Base-by-base conservation (phyloP, 1,140 invertebrate species). In the Fopius arisanus region DNA sequence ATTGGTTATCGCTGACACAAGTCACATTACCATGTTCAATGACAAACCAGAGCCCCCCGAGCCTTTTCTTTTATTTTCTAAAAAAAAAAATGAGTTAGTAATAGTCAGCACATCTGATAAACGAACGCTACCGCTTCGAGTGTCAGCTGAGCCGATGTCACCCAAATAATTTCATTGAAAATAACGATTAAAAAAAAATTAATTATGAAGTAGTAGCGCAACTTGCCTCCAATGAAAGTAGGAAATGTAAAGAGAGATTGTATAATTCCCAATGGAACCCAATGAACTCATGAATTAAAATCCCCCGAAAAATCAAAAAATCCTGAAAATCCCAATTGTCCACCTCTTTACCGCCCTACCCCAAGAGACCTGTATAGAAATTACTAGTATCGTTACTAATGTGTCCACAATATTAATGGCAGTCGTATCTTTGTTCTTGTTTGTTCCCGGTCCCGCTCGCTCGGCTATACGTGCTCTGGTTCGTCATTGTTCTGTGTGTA, bases 391-490 rank as follows among this genome's bases (percentile, higher is more conserved):
- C 83, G 84, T 85, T 80, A 88, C 84, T 87, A 87, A 88, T 88
- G 85, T 87, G 84, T 86, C 85, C 86, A 87, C 84, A 84, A 88
- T 88, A 87, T 88, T 88, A 88, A 88, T 88, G 84, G 85, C 86
- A 87, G 86, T 81, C 87, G 87, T 88, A 88, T 88, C 86, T 88
- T 87, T 88, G 86, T 88, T 88, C 86, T 88, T 88, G 86, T 88
- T 88, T 88, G 87, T 88, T 88, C 87, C 86, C 87, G 87, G 87
- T 88, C 87, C 87, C 87, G 87, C 86, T 88, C 85, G 86, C 85
- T 88, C 86, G 87, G 87, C 87, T 88, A 87, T 87, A 85, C 82
- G 81, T 87, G 86, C 86, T 88, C 86, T 88, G 86, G 86, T 88
- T 88, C 86, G 86, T 88, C 86, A 87, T 88, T 88, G 86, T 88